Evolutionary conservation across 2,888 invertebrate species (phyloP).

Genomic region (Himalopsyche kuldschensis): DNA sequence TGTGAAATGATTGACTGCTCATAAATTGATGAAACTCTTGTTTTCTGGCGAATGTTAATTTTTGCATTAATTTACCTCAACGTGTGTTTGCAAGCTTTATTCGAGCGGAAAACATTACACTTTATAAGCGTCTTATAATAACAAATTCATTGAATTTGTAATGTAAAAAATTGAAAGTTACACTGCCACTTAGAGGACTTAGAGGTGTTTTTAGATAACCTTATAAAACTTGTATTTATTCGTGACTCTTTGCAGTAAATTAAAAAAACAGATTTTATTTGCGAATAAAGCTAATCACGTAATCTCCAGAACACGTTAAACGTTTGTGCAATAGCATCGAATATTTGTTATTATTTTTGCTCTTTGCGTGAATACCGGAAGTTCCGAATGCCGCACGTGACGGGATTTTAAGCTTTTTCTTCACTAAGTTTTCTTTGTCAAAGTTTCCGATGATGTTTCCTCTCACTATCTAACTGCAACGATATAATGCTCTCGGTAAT

Average conservation of each 20-base stretch:
- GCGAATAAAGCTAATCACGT: background rate
- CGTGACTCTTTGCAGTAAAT: too few species aligned
- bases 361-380: background rate
- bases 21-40: background rate
- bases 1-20: conserved; percentile 23
- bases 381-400: background rate
- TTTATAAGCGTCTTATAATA: too few species aligned
- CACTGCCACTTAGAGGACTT: too few species aligned
- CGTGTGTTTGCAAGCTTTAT: too few species aligned
- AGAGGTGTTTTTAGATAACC: too few species aligned
- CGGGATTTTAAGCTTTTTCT: background rate
- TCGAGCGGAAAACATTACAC: too few species aligned
- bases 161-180: too few species aligned
- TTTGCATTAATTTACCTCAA: background rate
- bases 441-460: background rate
- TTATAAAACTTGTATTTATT: too few species aligned
- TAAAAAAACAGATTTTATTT: too few species aligned
- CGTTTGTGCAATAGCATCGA: background rate
- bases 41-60: background rate
- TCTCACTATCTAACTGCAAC: background rate
- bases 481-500: background rate
- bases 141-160: too few species aligned
- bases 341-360: background rate
- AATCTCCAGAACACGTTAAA: background rate
- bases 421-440: background rate